A percentile compares a stretch with the other conserved stretches of the same genome.
Evolutionary conservation across 2,888 invertebrate species (phyloP).

Genomic region (Dioctria rufipes): DNA sequence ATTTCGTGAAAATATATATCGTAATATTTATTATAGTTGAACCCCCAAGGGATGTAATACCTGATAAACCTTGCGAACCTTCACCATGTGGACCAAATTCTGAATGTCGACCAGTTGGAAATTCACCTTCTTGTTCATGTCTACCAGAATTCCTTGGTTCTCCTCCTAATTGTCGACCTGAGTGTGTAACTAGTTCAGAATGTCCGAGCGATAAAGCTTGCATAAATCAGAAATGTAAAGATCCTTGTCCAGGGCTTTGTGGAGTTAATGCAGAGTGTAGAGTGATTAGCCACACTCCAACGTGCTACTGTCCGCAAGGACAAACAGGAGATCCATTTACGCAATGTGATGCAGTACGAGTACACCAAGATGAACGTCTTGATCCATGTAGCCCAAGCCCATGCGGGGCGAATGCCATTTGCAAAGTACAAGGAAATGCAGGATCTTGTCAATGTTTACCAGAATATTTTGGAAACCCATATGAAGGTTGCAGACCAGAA

Average conservation of each 20-base stretch:
- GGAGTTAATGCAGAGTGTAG: conserved; percentile 75
- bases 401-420: conserved; percentile 79
- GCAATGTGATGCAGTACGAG: conserved; percentile 69
- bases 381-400: conserved; percentile 74
- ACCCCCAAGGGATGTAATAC: conserved; percentile 63
- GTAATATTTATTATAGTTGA: conserved; percentile 60
- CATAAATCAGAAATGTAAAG: conserved; percentile 74
- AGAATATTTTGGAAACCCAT: conserved; percentile 84
- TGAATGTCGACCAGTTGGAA: conserved; percentile 74
- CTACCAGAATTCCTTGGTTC: conserved; percentile 74
- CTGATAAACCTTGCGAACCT: conserved; percentile 74
- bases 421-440: conserved; percentile 80
- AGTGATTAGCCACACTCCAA: conserved; percentile 74
- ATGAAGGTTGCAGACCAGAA: conserved; percentile 81
- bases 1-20: background rate
- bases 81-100: conserved; percentile 83
- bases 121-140: conserved; percentile 74
- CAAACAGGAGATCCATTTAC: conserved; percentile 77
- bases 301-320: conserved; percentile 75
- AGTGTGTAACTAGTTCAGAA: conserved; percentile 78
- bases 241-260: conserved; percentile 77
- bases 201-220: conserved; percentile 76
- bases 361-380: conserved; percentile 69
- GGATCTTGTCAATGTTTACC: conserved; percentile 82
- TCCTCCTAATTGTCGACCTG: conserved; percentile 79